These are phyloP conservation scores for Galendromus occidentalis DNA, from an alignment of 1,140 invertebrate genomes.

Conservation along the genomic window DNA sequence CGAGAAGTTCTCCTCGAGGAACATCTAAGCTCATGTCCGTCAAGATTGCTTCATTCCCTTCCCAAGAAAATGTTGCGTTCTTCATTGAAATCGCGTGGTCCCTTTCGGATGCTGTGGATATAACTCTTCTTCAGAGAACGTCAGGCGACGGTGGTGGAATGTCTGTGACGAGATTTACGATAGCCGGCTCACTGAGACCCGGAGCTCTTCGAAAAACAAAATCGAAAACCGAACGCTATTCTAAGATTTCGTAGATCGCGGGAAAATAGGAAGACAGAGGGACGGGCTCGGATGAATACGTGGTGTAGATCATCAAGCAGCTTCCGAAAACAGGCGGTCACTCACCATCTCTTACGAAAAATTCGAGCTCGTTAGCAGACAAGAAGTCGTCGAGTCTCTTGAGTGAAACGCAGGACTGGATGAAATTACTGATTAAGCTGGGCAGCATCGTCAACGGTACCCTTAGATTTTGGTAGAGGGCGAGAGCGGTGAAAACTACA, in stretches of 20 bases:
- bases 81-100: background rate
- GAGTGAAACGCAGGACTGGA: conserved; percentile 27
- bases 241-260: background rate
- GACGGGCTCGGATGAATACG: background rate
- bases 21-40: conserved; percentile 3
- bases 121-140: too few relatives aligned
- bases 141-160: too few relatives aligned
- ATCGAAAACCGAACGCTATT: background rate
- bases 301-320: background rate
- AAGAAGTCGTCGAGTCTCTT: conserved; percentile 27
- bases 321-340: conserved; percentile 19
- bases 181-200: background rate
- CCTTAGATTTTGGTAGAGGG: conserved; percentile 47
- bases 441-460: conserved; percentile 44
- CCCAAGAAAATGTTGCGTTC: background rate
- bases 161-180: background rate
- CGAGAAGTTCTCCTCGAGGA: background rate
- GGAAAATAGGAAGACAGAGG: background rate
- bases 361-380: conserved; percentile 25
- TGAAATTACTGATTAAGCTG: background rate
- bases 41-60: conserved; percentile 11
- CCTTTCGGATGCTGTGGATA: conserved; percentile 26
- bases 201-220: background rate
- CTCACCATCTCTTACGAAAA: conserved; percentile 23
- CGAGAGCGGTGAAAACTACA: conserved; percentile 40